phyloP scores from a whole-genome alignment of 2,113 vertebrate species.

The Lutjanus erythropterus region DNA sequence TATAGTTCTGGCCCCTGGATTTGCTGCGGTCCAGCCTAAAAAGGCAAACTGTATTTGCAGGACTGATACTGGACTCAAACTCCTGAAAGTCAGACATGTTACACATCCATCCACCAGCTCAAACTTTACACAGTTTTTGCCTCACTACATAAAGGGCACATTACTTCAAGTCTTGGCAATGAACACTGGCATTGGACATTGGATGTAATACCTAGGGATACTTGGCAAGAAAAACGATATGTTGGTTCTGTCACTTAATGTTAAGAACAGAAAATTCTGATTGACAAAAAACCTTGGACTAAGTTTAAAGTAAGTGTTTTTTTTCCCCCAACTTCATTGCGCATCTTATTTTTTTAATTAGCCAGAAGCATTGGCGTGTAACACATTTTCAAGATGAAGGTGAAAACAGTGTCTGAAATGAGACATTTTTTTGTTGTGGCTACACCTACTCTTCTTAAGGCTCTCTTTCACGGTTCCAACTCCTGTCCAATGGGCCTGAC shows the following conservation, averaged over 20 bases:
- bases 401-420: conserved; percentile 31
- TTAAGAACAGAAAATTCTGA: neutral
- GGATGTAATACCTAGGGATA: neutral
- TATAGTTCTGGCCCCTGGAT: too few relatives aligned
- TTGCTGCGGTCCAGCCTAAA: too few relatives aligned
- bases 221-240: neutral
- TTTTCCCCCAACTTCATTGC: neutral
- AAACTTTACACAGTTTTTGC: neutral
- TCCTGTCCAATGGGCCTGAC: conserved; percentile 69
- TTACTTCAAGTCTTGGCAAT: too few relatives aligned
- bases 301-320: neutral
- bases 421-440: conserved; percentile 15
- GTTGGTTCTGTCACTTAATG: neutral
- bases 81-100: neutral
- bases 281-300: neutral
- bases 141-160: neutral
- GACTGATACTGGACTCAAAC: too few relatives aligned
- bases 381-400: conserved; percentile 22
- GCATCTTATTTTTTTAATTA: conserved; percentile 1
- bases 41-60: too few relatives aligned
- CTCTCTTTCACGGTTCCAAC: conserved; percentile 59
- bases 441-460: conserved; percentile 36
- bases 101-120: neutral
- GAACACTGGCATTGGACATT: neutral
- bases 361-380: neutral